phyloP scores from a whole-genome alignment of 2,888 invertebrate genomes.

The Eristalis arbustorum region DNA sequence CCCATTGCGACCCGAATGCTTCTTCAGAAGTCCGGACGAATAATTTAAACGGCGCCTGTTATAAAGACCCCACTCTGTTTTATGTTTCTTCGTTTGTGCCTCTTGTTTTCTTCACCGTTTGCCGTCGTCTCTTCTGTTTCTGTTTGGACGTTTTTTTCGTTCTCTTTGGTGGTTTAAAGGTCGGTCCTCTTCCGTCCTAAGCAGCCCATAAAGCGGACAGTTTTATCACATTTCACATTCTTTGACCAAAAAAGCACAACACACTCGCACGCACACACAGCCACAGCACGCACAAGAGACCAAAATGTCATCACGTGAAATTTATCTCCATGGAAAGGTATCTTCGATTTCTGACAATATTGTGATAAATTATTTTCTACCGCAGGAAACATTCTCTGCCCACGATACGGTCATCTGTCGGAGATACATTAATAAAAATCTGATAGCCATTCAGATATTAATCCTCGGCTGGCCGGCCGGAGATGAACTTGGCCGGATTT shows the following conservation, averaged over 20 bases:
- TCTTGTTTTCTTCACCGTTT: background rate
- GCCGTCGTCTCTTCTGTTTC: conserved; percentile 19
- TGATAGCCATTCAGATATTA: conserved; percentile 61
- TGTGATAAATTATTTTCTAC: conserved; percentile 69
- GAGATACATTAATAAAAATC: conserved; percentile 51
- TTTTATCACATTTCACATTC: conserved; percentile 70
- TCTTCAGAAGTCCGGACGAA: conserved; percentile 69
- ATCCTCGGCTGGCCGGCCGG: conserved; percentile 32
- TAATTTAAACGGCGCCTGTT: conserved; percentile 71
- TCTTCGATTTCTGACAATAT: conserved; percentile 71
- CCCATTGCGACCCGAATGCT: conserved; percentile 68
- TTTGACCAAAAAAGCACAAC: conserved; percentile 38
- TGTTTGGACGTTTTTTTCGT: background rate
- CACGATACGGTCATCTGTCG: conserved; percentile 24
- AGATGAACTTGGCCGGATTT: conserved; percentile 50
- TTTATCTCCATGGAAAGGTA: conserved; percentile 69
- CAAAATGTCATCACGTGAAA: conserved; percentile 69
- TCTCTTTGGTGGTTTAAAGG: background rate
- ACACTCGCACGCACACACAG: no score
- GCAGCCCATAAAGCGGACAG: conserved; percentile 66
- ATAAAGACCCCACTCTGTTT: conserved; percentile 70
- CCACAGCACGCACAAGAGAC: conserved; percentile 63
- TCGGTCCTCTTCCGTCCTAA: conserved; percentile 57
- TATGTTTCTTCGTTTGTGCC: conserved; percentile 40
- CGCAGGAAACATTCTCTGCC: conserved; percentile 39